These are phyloP conservation scores for Drosophila subpulchrella DNA, from an alignment of 1,140 invertebrate genomes.

Conservation along the genomic window DNA sequence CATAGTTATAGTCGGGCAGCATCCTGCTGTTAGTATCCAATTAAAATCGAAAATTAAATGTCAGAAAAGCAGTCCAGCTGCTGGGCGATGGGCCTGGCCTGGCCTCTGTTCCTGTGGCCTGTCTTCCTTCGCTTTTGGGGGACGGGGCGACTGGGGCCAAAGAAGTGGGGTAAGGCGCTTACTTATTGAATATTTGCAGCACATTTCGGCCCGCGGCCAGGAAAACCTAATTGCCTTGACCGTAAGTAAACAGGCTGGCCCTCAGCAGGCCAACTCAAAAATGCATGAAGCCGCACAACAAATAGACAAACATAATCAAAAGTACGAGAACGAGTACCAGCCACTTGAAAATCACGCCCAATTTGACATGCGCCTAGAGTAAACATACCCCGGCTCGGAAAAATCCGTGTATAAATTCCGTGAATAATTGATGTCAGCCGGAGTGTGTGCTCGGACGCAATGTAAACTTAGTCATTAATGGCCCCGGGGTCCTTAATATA, in stretches of 20 bases:
- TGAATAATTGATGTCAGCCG: conserved; percentile 77
- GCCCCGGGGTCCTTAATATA: conserved; percentile 66
- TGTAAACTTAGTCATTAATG: conserved; percentile 74
- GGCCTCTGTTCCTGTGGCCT: conserved; percentile 6
- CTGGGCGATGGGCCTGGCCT: conserved; percentile 13
- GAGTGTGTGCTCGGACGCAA: conserved; percentile 49
- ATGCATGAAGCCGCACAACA: conserved; percentile 73
- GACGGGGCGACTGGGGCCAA: neutral
- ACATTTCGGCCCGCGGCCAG: conserved; percentile 51
- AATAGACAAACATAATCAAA: conserved; percentile 83
- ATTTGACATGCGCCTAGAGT: conserved; percentile 76
- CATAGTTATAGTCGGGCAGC: conserved; percentile 57
- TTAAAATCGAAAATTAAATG: conserved; percentile 84
- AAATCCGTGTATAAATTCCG: conserved; percentile 77
- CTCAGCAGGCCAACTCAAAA: conserved; percentile 53
- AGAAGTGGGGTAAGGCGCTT: conserved; percentile 66
- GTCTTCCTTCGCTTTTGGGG: conserved; percentile 1
- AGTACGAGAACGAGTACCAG: conserved; percentile 47
- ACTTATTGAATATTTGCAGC: conserved; percentile 76
- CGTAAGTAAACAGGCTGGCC: conserved; percentile 64
- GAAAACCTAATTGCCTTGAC: conserved; percentile 83
- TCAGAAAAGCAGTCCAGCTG: conserved; percentile 56
- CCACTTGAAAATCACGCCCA: conserved; percentile 81
- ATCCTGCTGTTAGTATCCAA: conserved; percentile 84
- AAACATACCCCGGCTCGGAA: conserved; percentile 64